Base-by-base conservation (phyloP, 2,113 vertebrate species). In the Columba livia region DNA sequence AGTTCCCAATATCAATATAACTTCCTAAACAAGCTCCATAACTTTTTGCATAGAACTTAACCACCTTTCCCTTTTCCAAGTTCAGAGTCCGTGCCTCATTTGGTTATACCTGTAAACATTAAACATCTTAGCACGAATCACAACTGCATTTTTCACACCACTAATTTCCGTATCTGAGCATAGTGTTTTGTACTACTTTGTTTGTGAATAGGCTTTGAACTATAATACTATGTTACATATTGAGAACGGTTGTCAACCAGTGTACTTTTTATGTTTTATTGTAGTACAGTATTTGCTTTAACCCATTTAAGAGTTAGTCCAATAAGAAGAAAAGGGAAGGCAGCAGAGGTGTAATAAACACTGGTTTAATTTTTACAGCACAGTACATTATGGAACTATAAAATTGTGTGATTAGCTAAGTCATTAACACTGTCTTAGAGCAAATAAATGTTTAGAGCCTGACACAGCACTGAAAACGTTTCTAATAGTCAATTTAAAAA, bases 351-450 rank as follows among this genome's bases (percentile, higher is more conserved):
- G 67, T 91, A 93, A 79, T 96, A 96, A 97, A 93, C 89, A 87
- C 78, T 62, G 60, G 50, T 94, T 91, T 89, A 88, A 83, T 91
- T 93, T 95, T 93, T 89, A 94, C 71, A 88, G 78, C 80, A 83
- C 54, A 51, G 62, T 82, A 58, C 62, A 40, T 93, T 97, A 86
- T 71, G 72, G 65, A 93, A 95, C 86, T 92, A 93, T 97, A 92
- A 92, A 96, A 87, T 9, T 71, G 42, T 84, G 56, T 89, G 84
- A 94, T 96, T 96, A 95, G 58, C 60, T 51, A 91, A 94, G 86
- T 95, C 94, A 96, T 96, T 97, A 95, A 95, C 93, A 75, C 86
- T 75, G 31, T 89, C 80, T 92, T 93, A 96, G 93, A 90, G 87
- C 34, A 92, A 93, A 14, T 80, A 95, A 85, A 69, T 90, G 71